Evolutionary conservation across 1,140 invertebrate species (phyloP), one percentile per base, ranked within the genome.

Genomic region (Drosophila tristis): DNA sequence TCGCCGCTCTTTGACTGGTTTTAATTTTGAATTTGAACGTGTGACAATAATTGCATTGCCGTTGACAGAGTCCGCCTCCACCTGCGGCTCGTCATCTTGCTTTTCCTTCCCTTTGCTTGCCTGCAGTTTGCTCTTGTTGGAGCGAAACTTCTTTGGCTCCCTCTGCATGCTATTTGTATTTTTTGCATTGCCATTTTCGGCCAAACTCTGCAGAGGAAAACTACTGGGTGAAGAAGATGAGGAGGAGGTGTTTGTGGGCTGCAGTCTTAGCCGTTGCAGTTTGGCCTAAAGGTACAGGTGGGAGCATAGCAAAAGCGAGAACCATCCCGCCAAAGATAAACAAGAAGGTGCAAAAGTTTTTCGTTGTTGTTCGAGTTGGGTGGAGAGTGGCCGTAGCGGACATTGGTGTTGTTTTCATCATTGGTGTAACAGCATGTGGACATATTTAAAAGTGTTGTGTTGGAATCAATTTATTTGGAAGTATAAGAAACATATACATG

Each of bases 1-100:
- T 5, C 90, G 80, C 16, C 90, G 77, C 56, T 90, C 86, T 82
- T 91, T 91, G 70, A 91, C 90, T 55, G 90, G 90, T 59, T 87
- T 91, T 68, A 91, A 76, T 70, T 91, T 91, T 58, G 74, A 89
- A 78, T 71, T 89, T 67, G 53, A 68, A 66, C 79, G 79, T 74
- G 68, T 60, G 76, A 89, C 85, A 80, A 89, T 84, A 86, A 82
- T 86, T 89, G 84, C 79, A 76, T 68, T 73, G 61, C 84, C 78
- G 71, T 75, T 82, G 48, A 66, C 49, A 50, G 63, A 42, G 39
- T 29, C 56, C 50, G 47, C 2, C 48, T 50, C 13, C 15, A 15
- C 35, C 35, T 35, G 31, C 31, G 31, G 8, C 31, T 23, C 43
- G n/a, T 55, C 15, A 11, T 13, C 15, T 26, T 49, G 61, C 20